Conservation (phyloP, 1,140 invertebrate species). For the Tetraneura akinire region DNA sequence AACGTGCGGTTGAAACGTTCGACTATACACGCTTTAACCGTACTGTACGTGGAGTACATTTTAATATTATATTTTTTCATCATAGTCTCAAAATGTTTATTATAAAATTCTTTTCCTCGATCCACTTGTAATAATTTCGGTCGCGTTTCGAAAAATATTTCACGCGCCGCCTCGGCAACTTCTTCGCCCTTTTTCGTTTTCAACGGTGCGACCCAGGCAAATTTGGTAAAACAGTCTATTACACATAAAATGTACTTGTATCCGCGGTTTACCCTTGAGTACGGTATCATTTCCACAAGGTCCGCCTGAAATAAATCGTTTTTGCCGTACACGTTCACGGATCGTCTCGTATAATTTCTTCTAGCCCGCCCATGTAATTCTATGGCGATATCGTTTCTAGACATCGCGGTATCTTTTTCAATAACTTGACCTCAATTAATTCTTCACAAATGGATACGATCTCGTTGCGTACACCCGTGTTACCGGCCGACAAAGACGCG, state of each 20-base stretch:
- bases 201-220: slow-evolving; percentile 55
- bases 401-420: neutral
- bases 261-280: too few relatives aligned
- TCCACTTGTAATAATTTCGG: slow-evolving; percentile 1
- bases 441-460: neutral
- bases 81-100: too few relatives aligned
- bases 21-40: too few relatives aligned
- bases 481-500: neutral
- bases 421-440: neutral
- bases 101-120: slow-evolving; percentile 54
- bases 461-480: neutral
- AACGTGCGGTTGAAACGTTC: too few relatives aligned
- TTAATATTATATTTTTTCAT: too few relatives aligned
- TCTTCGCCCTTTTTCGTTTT: slow-evolving; percentile 56
- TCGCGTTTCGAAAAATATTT: neutral
- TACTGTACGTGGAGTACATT: too few relatives aligned
- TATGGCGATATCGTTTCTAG: neutral
- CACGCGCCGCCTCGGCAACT: slow-evolving; percentile 53
- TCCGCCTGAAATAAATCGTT: slow-evolving; percentile 40
- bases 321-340: slow-evolving; percentile 25
- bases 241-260: too few relatives aligned
- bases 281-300: too few relatives aligned
- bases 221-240: slow-evolving; percentile 52
- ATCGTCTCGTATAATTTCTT: slow-evolving; percentile 17
- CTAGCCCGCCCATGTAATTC: slow-evolving; percentile 18